phyloP scores from a whole-genome alignment of 2,888 invertebrate species.

The Chloroclysta siterata region DNA sequence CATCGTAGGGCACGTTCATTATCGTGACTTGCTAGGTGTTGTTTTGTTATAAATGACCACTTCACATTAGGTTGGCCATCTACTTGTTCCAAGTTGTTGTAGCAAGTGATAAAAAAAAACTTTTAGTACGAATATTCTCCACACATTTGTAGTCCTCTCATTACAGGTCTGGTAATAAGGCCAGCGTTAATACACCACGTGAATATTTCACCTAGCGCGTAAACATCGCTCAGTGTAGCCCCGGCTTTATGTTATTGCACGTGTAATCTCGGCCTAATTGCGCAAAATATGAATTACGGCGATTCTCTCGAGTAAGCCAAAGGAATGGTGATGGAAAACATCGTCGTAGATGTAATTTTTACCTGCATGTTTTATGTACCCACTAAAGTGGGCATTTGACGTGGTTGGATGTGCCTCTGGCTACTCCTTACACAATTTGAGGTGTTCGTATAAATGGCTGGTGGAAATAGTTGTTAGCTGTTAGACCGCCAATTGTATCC shows the following conservation, averaged over 20 bases:
- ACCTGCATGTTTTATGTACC: background rate
- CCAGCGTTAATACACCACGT: conserved; percentile 43
- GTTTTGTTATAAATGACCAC: no score
- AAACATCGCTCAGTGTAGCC: conserved; percentile 40
- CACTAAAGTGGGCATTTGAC: background rate
- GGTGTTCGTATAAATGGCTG: background rate
- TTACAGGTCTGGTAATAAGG: conserved; percentile 46
- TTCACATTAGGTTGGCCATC: no score
- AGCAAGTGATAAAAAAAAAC: background rate
- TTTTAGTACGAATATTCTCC: conserved; percentile 21
- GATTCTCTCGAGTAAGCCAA: conserved; percentile 14
- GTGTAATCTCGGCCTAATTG: conserved; percentile 29
- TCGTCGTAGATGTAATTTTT: background rate
- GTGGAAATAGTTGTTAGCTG: background rate
- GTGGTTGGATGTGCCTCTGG: background rate
- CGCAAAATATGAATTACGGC: conserved; percentile 20
- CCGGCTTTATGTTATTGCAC: conserved; percentile 32
- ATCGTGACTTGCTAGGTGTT: no score
- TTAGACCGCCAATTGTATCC: no score
- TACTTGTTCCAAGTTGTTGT: no score
- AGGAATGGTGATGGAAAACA: conserved; percentile 16
- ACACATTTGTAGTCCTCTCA: conserved; percentile 33
- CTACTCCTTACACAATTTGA: background rate
- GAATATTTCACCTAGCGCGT: conserved; percentile 45
- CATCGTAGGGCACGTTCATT: no score